Percentiles rank a stretch among this genome's conserved stretches.
phyloP scores from a whole-genome alignment of 2,888 invertebrate genomes.

The Idaea biselata region DNA sequence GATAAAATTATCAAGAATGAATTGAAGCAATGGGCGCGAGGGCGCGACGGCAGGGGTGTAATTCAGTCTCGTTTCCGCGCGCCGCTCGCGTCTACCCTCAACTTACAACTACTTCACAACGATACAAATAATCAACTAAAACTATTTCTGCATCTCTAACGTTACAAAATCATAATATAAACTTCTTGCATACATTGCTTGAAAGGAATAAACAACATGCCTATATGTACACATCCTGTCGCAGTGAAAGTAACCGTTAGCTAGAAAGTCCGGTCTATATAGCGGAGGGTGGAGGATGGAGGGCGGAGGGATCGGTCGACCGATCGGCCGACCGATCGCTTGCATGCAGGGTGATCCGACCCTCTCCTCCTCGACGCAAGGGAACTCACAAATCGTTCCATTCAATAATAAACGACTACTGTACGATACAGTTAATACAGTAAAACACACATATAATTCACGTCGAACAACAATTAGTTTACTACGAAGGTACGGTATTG shows the following conservation, averaged over 20 bases:
- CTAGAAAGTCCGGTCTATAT: conserved; percentile 8
- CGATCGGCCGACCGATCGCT: not conserved
- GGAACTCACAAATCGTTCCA: conserved; percentile 4
- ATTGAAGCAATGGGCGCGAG: conserved; percentile 60
- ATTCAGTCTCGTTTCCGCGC: conserved; percentile 74
- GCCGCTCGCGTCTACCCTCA: conserved; percentile 59
- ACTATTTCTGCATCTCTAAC: conserved; percentile 72
- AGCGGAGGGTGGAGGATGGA: conserved; percentile 52
- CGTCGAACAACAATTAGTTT: conserved; percentile 29
- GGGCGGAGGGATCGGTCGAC: conserved; percentile 23
- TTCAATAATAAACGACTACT: conserved; percentile 12
- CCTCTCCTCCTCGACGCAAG: not conserved
- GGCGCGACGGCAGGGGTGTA: conserved; percentile 69
- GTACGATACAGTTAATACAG: conserved; percentile 22
- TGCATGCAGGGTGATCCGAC: not conserved
- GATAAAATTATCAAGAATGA: conserved; percentile 63
- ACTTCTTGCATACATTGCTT: conserved; percentile 59
- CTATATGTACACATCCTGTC: conserved; percentile 64
- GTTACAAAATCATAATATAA: conserved; percentile 66
- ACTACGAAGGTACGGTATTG: conserved; percentile 30
- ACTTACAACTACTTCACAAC: conserved; percentile 76
- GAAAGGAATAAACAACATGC: conserved; percentile 74
- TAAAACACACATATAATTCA: conserved; percentile 27
- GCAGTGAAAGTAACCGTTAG: conserved; percentile 57
- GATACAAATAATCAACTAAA: conserved; percentile 77